Percentiles rank a stretch among this genome's conserved stretches.
Evolutionary conservation across 1,140 invertebrate genomes (phyloP).

Genomic region (Drosophila nannoptera): DNA sequence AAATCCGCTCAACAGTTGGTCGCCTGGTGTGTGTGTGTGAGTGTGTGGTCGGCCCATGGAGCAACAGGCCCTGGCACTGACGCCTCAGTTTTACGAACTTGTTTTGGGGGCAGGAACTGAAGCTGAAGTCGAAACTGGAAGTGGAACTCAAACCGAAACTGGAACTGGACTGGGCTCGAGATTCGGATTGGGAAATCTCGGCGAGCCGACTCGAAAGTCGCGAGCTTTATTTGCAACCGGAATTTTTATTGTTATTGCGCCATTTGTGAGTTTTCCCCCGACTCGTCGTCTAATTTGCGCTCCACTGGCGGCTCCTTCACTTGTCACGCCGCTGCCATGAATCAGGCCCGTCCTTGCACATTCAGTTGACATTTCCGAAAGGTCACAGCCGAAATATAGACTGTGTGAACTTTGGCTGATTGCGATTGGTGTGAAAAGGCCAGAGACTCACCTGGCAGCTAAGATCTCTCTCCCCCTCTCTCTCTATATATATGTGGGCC

Average conservation of each 20-base stretch:
- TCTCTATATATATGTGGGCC: neutral
- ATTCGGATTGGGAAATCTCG: conserved; percentile 40
- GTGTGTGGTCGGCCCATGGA: conserved; percentile 4
- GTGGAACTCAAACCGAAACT: conserved; percentile 5
- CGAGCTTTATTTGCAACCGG: conserved; percentile 71
- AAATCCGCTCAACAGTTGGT: conserved; percentile 75
- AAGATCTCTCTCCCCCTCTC: neutral
- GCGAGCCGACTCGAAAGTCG: conserved; percentile 58
- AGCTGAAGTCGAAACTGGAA: conserved; percentile 3
- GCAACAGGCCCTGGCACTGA: conserved; percentile 61
- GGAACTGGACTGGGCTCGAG: conserved; percentile 1
- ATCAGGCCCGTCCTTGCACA: conserved; percentile 25
- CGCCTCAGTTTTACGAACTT: conserved; percentile 65
- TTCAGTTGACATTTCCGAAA: conserved; percentile 27
- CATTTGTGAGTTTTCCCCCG: conserved; percentile 73
- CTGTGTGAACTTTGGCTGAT: conserved; percentile 2
- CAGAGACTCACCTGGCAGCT: neutral
- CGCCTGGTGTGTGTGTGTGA: conserved; percentile 15
- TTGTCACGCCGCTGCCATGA: conserved; percentile 33
- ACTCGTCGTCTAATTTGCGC: conserved; percentile 55
- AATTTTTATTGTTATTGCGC: conserved; percentile 75
- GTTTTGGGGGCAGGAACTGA: conserved; percentile 27
- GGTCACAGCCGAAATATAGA: conserved; percentile 1
- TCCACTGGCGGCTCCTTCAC: conserved; percentile 26
- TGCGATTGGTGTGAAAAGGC: conserved; percentile 13